Evolutionary conservation across 2,797 vertebrate genomes (phyloP).

Genomic region (Gambusia yucatana): DNA sequence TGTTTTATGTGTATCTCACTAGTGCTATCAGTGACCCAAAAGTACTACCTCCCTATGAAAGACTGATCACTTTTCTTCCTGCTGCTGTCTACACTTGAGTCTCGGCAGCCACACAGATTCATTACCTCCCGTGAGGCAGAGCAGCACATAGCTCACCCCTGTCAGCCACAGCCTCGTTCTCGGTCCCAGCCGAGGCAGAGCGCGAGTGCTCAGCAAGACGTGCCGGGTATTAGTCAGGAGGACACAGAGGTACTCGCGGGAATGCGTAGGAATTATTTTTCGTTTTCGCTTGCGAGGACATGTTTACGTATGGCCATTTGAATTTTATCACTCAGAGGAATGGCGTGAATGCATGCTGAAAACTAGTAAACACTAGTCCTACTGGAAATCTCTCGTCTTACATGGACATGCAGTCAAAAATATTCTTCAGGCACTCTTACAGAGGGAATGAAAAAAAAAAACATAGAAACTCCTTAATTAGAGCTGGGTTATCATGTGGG

Average conservation of each 20-base stretch:
- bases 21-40: constrained; percentile 43
- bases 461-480: neutral
- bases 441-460: constrained; percentile 10
- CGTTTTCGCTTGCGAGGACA: constrained; percentile 18
- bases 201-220: constrained; percentile 49
- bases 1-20: constrained; percentile 21
- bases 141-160: constrained; percentile 62
- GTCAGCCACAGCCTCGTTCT: constrained; percentile 51
- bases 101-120: constrained; percentile 63
- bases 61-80: constrained; percentile 69
- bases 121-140: constrained; percentile 63
- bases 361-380: constrained; percentile 1
- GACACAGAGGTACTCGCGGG: constrained; percentile 16
- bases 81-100: constrained; percentile 61
- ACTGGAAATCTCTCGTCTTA: neutral
- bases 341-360: neutral
- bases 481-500: neutral
- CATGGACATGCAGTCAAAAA: neutral
- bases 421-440: neutral
- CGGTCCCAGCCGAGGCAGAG: constrained; percentile 39
- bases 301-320: constrained; percentile 26
- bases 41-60: constrained; percentile 53
- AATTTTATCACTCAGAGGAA: constrained; percentile 12
- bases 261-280: constrained; percentile 31
- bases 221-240: constrained; percentile 54